Evolutionary conservation across 2,888 invertebrate species (phyloP), one percentile per base, ranked within the genome.

Genomic region (Epinotia nisella): DNA sequence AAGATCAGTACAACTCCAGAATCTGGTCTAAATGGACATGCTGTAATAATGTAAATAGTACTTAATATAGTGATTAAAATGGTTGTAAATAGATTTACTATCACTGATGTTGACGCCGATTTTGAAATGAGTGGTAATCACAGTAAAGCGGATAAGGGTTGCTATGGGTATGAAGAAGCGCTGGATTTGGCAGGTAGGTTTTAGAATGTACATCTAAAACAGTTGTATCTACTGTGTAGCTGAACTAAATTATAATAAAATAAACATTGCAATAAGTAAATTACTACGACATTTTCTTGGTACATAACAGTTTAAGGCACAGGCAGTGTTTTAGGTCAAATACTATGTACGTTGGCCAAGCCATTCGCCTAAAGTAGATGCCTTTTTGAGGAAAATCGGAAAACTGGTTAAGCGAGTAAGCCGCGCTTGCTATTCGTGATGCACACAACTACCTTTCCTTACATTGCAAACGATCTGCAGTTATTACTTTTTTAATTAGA

Each of bases 81-180:
- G 56, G 62, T 75, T 3, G 66, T 76, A 4, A 79, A 78, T 59
- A 72, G 76, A 70, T 74, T 78, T 71, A 79, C 77, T 29, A 71
- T 66, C n/a, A 66, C 55, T 17, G 75, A 76, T 1, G 19, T 39
- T 15, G 62, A 62, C 15, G 76, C 61, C 9, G 77, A 76, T 21
- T 13, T 78, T 13, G 81, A 79, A 66, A 71, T 79, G 75, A 72
- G 41, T 59, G 51, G 35, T 13, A 35, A 55, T 24, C n/a, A 49
- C 5, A 61, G 61, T 35, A 55, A 41, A 53, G 45, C 41, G 56
- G 17, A 35, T 55, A 41, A 11, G 75, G 71, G 45, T 17, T 55
- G 7, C 19, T 80, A 78, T 17, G 78, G 77, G 0, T 82, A 82
- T 39, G 82, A 82, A 68, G 80, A 81, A 29, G 82, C 82, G 3